Conservation (phyloP, 2,797 vertebrate genomes). For the Sebastes alutus region DNA sequence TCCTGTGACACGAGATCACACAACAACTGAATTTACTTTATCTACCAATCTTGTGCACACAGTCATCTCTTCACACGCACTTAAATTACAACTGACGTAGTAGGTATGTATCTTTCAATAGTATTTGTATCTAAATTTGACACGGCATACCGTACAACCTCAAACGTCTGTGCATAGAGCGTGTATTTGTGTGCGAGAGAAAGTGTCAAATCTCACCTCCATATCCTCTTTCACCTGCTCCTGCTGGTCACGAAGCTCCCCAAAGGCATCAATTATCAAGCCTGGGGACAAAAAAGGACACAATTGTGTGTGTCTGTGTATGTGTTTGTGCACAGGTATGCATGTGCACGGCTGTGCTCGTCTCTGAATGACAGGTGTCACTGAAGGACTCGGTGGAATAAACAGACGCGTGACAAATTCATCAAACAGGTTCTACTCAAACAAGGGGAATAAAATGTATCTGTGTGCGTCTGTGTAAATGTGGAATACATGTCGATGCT, state of each 20-base stretch:
- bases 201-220: conserved; percentile 71
- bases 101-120: background rate
- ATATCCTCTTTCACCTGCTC: conserved; percentile 85
- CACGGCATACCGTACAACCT: background rate
- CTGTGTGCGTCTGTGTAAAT: background rate
- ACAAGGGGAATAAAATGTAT: background rate
- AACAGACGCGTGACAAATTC: conserved; percentile 34
- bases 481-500: background rate
- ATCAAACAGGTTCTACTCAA: conserved; percentile 4
- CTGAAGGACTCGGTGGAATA: background rate
- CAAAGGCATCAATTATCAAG: conserved; percentile 85
- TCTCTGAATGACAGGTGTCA: conserved; percentile 12
- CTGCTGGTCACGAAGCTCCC: conserved; percentile 84
- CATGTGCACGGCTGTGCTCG: background rate
- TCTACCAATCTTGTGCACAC: background rate
- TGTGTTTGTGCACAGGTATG: background rate
- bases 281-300: conserved; percentile 54
- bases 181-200: background rate
- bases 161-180: background rate
- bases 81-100: conserved; percentile 5
- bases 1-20: conserved; percentile 3
- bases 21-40: conserved; percentile 2
- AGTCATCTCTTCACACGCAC: background rate
- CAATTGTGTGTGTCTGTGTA: background rate
- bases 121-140: background rate